phyloP scores from a whole-genome alignment of 2,888 invertebrate genomes.

The Aphodius sticticus region DNA sequence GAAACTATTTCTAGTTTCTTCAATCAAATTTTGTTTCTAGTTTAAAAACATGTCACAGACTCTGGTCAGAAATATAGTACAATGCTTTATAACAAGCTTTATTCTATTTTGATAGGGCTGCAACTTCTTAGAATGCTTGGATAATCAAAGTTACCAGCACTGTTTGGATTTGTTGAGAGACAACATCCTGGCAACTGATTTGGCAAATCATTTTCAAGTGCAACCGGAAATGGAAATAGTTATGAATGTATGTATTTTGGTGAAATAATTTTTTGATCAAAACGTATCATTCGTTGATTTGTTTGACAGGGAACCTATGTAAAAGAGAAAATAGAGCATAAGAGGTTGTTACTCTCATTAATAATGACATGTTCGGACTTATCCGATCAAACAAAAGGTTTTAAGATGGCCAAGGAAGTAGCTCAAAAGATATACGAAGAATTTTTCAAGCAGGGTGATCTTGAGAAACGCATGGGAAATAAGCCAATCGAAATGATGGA shows the following conservation, averaged over 20 bases:
- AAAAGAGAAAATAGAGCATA: constrained; percentile 59
- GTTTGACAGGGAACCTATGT: constrained; percentile 49
- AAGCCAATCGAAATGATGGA: constrained; percentile 82
- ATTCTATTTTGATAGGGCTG: constrained; percentile 64
- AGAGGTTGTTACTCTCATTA: constrained; percentile 71
- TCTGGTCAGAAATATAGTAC: no score
- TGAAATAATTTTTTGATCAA: background rate
- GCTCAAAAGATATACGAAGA: constrained; percentile 70
- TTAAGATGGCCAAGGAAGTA: constrained; percentile 63
- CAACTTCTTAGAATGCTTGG: constrained; percentile 79
- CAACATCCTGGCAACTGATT: constrained; percentile 82
- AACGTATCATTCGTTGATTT: background rate
- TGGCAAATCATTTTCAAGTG: constrained; percentile 76
- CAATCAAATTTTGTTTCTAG: background rate
- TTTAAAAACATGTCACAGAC: no score
- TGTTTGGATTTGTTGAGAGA: constrained; percentile 78
- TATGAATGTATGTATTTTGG: constrained; percentile 46
- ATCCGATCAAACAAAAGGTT: constrained; percentile 83
- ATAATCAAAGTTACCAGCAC: constrained; percentile 72
- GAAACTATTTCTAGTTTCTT: constrained; percentile 19
- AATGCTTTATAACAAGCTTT: background rate
- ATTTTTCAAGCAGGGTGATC: constrained; percentile 88
- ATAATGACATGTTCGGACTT: constrained; percentile 89
- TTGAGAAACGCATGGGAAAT: constrained; percentile 81
- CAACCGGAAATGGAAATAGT: constrained; percentile 56